Percentiles rank a stretch among this genome's conserved stretches.
Conservation (phyloP, 2,797 vertebrate species). For the Neosilurus mollespiculum region DNA sequence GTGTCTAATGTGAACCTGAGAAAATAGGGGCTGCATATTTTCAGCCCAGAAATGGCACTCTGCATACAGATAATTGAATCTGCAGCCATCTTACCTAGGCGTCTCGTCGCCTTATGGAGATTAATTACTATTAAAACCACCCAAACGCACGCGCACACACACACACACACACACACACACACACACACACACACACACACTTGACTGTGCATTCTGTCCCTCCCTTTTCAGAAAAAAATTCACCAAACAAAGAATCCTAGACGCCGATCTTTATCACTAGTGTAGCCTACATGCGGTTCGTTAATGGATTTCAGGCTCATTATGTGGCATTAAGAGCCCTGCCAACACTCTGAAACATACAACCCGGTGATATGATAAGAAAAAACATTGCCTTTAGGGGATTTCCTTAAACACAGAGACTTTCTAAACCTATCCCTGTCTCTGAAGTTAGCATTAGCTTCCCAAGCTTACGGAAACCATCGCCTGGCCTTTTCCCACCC, state of each 20-base stretch:
- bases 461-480: background rate
- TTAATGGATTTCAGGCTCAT: constrained; percentile 83
- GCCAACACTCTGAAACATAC: constrained; percentile 46
- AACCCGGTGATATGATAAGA: constrained; percentile 65
- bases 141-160: constrained; percentile 32
- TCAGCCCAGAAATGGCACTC: constrained; percentile 76
- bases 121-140: constrained; percentile 93
- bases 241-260: constrained; percentile 43
- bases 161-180: background rate
- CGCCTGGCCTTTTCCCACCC: background rate
- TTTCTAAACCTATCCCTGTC: constrained; percentile 33
- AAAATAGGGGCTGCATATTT: constrained; percentile 81
- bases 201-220: constrained; percentile 27
- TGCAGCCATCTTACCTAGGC: constrained; percentile 90
- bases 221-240: constrained; percentile 37
- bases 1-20: constrained; percentile 95
- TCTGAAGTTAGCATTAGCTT: background rate
- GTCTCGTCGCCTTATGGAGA: constrained; percentile 92
- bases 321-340: constrained; percentile 69
- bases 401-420: constrained; percentile 66
- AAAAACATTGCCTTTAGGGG: constrained; percentile 71
- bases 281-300: constrained; percentile 64
- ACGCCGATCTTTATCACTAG: constrained; percentile 68
- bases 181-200: constrained; percentile 15
- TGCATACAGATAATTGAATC: constrained; percentile 90